These are phyloP conservation scores for Ammodytes marinus DNA, from an alignment of 2,113 vertebrate genomes.

Conservation along the genomic window DNA sequence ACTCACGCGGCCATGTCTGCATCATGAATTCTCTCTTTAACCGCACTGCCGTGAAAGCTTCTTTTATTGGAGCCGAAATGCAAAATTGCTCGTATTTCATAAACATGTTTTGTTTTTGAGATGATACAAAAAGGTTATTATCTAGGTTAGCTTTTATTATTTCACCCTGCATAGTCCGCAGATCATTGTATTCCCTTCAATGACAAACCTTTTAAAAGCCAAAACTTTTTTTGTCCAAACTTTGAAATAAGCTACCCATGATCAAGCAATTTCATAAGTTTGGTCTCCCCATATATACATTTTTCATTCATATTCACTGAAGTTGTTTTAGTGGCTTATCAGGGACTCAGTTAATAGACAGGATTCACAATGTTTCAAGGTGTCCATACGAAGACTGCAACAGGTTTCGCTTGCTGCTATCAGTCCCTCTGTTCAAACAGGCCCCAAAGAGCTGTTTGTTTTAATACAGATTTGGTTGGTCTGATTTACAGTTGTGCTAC, in stretches of 20 bases:
- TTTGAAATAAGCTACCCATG: background rate
- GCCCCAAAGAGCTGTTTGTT: background rate
- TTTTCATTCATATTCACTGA: background rate
- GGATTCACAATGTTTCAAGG: background rate
- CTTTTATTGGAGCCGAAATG: slow-evolving; percentile 21
- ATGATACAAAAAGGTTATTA: slow-evolving; percentile 2
- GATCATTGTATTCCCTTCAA: background rate
- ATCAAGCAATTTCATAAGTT: background rate
- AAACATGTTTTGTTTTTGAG: slow-evolving; percentile 28
- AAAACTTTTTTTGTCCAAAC: background rate
- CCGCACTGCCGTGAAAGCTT: slow-evolving; percentile 8
- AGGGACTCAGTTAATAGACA: background rate
- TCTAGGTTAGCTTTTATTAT: background rate
- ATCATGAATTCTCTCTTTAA: background rate
- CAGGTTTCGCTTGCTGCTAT: background rate
- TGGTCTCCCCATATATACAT: background rate
- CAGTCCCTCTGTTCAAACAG: background rate
- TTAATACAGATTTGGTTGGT: background rate
- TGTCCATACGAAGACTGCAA: background rate
- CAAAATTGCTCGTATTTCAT: background rate
- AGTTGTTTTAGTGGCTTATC: background rate
- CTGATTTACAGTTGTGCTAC: background rate
- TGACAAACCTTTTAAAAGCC: slow-evolving; percentile 1
- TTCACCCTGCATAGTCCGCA: background rate
- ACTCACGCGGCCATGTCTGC: slow-evolving; percentile 35